phyloP scores from a whole-genome alignment of 2,113 vertebrate species.

The Danionella cerebrum region DNA sequence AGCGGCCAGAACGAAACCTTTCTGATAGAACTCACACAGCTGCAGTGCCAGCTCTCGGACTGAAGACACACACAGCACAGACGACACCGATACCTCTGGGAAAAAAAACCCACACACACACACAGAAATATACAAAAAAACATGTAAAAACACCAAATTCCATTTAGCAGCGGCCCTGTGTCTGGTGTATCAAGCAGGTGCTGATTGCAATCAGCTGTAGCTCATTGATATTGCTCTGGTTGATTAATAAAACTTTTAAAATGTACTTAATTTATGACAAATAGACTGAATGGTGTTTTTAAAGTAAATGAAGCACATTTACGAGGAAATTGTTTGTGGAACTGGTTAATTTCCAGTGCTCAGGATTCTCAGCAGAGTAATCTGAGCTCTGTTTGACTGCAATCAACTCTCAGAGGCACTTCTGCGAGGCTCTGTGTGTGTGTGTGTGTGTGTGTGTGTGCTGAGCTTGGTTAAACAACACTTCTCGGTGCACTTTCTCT shows the following conservation, averaged over 20 bases:
- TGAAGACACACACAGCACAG: conserved; percentile 80
- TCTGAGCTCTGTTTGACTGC: background rate
- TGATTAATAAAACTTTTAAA: no score
- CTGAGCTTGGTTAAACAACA: background rate
- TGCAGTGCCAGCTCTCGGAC: conserved; percentile 81
- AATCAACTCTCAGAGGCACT: conserved; percentile 5
- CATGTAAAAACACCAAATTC: no score
- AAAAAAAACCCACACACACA: conserved; percentile 1
- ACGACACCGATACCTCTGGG: conserved; percentile 72
- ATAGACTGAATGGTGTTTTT: background rate
- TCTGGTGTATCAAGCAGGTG: no score
- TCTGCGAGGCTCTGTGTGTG: no score
- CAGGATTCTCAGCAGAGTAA: background rate
- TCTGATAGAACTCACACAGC: conserved; percentile 83
- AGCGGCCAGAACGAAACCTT: conserved; percentile 83
- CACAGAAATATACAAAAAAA: background rate
- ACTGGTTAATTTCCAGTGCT: background rate
- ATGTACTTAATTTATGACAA: no score
- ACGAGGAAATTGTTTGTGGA: background rate
- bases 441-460: no score
- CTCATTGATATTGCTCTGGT: no score
- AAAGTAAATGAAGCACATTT: background rate
- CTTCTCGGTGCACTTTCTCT: background rate
- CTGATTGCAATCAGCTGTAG: no score
- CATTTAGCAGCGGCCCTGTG: no score